A percentile compares a stretch with the other conserved stretches of the same genome.
phyloP scores from a whole-genome alignment of 2,797 vertebrate species.

The Muscicapa striata region DNA sequence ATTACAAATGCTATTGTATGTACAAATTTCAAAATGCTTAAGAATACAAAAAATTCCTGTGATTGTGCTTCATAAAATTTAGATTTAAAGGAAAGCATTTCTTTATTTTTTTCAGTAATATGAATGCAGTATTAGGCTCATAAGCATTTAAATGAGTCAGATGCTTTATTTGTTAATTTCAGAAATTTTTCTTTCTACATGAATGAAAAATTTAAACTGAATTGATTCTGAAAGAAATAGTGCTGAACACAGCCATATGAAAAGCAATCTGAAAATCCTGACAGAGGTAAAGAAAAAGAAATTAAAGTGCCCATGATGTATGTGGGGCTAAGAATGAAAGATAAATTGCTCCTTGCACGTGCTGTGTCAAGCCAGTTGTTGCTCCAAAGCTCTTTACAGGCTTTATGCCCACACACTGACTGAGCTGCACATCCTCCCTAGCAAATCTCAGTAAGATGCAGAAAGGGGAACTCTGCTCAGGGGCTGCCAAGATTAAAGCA shows the following conservation, averaged over 20 bases:
- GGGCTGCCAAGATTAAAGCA: constrained; percentile 24
- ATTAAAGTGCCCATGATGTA: neutral
- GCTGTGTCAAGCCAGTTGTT: constrained; percentile 33
- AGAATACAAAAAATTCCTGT: neutral
- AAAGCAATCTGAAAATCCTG: constrained; percentile 40
- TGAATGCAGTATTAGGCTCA: neutral
- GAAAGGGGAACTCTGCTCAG: constrained; percentile 20
- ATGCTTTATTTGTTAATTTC: constrained; percentile 13
- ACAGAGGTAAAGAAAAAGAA: neutral
- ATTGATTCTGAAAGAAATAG: constrained; percentile 31
- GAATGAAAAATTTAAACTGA: constrained; percentile 33
- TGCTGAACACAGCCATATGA: neutral
- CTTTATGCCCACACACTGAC: constrained; percentile 53
- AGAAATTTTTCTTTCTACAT: neutral
- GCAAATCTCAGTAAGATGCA: neutral
- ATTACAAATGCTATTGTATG: neutral
- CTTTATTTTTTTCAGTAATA: neutral
- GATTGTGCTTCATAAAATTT: neutral
- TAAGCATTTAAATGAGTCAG: constrained; percentile 40
- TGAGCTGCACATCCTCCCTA: constrained; percentile 8
- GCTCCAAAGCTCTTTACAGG: constrained; percentile 56
- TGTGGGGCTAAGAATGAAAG: constrained; percentile 19
- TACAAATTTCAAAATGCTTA: neutral
- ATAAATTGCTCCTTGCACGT: constrained; percentile 7
- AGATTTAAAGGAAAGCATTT: neutral